phyloP scores from a whole-genome alignment of 2,888 invertebrate genomes.

The Macroteleia sp. region DNA sequence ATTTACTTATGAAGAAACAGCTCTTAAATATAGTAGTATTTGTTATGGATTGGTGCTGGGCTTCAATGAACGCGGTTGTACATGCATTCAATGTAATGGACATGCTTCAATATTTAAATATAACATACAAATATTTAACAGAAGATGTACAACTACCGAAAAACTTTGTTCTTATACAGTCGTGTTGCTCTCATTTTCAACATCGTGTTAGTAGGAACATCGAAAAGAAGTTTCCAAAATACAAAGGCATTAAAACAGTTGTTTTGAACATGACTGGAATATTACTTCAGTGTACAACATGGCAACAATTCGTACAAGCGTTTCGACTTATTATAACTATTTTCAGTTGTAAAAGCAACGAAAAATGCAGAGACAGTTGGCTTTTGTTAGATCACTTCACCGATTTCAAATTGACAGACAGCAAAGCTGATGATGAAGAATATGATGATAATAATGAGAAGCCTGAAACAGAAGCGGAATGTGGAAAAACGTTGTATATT shows the following conservation, averaged over 20 bases:
- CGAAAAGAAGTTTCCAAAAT: not conserved
- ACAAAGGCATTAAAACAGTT: not conserved
- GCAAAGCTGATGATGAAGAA: too few relatives aligned
- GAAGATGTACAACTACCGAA: not conserved
- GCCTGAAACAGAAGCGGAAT: too few relatives aligned
- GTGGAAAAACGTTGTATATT: too few relatives aligned
- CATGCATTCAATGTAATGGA: constrained; percentile 1
- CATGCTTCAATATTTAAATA: not conserved
- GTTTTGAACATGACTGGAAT: not conserved
- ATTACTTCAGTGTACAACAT: not conserved
- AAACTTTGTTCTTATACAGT: constrained; percentile 1
- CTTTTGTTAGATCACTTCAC: too few relatives aligned
- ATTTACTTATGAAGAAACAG: not conserved
- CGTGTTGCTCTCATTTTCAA: constrained; percentile 3
- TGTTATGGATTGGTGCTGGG: constrained; percentile 18
- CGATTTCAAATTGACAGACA: too few relatives aligned
- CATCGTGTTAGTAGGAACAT: not conserved
- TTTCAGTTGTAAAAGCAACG: too few relatives aligned
- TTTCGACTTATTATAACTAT: too few relatives aligned
- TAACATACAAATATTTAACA: not conserved
- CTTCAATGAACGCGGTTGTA: constrained; percentile 12
- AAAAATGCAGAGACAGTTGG: too few relatives aligned
- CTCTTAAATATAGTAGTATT: not conserved
- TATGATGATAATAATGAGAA: too few relatives aligned
- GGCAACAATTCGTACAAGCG: too few relatives aligned